Evolutionary conservation across 35 echinoderm and acorn worm species (phyloP).

Genomic region (Chiridota heheva): DNA sequence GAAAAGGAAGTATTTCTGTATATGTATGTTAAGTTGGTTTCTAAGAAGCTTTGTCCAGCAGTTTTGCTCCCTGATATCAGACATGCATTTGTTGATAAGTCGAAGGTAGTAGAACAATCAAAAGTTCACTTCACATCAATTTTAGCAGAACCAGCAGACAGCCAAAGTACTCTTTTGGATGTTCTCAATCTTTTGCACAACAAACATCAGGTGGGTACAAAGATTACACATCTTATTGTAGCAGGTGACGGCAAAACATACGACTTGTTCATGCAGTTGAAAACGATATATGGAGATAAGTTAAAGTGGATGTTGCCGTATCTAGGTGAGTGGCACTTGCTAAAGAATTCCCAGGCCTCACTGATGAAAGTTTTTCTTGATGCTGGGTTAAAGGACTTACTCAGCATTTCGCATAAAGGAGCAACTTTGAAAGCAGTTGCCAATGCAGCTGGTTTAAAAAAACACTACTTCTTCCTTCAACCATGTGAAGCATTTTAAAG

Average conservation of each 20-base stretch:
- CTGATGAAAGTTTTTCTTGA: constrained; percentile 41
- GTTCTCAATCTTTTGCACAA: constrained; percentile 21
- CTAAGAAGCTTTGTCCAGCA: neutral
- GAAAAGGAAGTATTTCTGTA: constrained; percentile 24
- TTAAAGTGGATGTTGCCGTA: constrained; percentile 45
- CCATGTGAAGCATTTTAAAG: neutral
- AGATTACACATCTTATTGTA: constrained; percentile 28
- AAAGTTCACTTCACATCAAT: constrained; percentile 29
- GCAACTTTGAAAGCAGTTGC: constrained; percentile 19
- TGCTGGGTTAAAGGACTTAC: neutral
- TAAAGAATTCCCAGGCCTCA: constrained; percentile 36
- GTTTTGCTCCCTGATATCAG: constrained; percentile 11
- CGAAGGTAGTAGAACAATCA: neutral
- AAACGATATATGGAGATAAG: constrained; percentile 32
- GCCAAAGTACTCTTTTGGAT: constrained; percentile 22
- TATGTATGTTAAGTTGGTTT: constrained; percentile 14
- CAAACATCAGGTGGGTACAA: constrained; percentile 24
- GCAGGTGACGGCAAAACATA: constrained; percentile 52
- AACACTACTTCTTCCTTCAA: neutral
- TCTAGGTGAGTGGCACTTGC: constrained; percentile 44
- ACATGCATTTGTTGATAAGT: neutral
- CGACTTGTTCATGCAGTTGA: constrained; percentile 19
- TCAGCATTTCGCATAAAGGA: constrained; percentile 37
- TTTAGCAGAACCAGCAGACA: constrained; percentile 44
- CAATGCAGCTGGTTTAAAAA: constrained; percentile 24